Conservation (phyloP, 2,113 vertebrate genomes). For the Aptenodytes forsteri region DNA sequence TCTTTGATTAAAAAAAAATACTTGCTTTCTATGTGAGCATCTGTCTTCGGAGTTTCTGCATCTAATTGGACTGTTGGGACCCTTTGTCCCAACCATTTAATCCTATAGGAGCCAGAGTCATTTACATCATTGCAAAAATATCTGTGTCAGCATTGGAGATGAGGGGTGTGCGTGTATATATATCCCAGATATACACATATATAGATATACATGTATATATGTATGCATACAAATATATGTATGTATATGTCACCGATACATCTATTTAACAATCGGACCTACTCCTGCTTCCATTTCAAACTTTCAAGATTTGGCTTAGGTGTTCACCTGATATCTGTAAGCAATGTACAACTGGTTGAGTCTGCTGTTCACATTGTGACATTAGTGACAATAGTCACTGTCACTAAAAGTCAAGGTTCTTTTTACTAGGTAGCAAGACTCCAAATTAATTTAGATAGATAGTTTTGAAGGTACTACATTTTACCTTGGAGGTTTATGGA, state of each 20-base stretch:
- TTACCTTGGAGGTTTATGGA: not conserved
- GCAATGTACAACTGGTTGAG: not conserved
- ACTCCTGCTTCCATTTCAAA: not conserved
- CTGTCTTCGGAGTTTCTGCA: not conserved
- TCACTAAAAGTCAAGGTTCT: not conserved
- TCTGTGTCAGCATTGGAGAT: not conserved
- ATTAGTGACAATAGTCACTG: not conserved
- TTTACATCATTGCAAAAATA: not conserved
- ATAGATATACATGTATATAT: too few relatives aligned
- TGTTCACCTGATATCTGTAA: not conserved
- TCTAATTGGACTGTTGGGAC: not conserved
- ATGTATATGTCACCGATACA: not conserved
- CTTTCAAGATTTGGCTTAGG: not conserved
- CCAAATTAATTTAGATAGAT: not conserved
- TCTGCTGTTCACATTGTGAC: not conserved
- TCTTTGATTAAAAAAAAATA: not conserved
- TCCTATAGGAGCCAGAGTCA: not conserved
- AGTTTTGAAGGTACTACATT: not conserved
- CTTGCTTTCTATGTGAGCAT: not conserved
- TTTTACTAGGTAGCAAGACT: not conserved
- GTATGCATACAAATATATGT: not conserved
- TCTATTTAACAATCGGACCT: not conserved
- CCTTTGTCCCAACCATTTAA: not conserved
- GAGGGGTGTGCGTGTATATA: not conserved
- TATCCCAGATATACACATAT: too few relatives aligned